A percentile compares a stretch with the other conserved stretches of the same genome.
These are phyloP conservation scores for Otus scops DNA, from an alignment of 2,797 vertebrate species.

Conservation along the genomic window DNA sequence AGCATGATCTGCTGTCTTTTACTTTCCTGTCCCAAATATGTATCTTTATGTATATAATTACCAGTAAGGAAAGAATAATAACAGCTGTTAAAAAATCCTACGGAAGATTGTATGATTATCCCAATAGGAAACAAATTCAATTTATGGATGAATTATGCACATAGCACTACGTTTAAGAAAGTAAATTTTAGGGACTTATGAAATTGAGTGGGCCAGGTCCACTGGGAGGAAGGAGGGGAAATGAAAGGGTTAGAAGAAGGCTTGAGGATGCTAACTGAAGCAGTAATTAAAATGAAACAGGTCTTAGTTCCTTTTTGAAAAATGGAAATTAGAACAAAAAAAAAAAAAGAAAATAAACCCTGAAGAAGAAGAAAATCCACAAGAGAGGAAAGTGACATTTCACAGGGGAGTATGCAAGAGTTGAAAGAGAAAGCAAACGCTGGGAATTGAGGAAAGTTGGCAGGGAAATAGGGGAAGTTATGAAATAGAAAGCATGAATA, in stretches of 20 bases:
- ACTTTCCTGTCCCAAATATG: background rate
- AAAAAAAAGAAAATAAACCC: background rate
- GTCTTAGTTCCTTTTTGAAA: slow-evolving; percentile 14
- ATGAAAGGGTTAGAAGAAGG: slow-evolving; percentile 25
- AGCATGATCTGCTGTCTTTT: background rate
- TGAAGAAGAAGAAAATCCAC: background rate
- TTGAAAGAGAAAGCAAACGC: background rate
- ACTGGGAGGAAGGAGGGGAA: slow-evolving; percentile 31
- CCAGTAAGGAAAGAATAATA: background rate
- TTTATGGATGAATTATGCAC: slow-evolving; percentile 10
- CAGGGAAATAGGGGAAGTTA: background rate
- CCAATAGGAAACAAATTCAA: slow-evolving; percentile 6
- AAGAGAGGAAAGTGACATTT: background rate
- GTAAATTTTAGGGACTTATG: slow-evolving; percentile 39
- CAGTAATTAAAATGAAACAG: slow-evolving; percentile 29
- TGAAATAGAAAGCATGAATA: accelerated
- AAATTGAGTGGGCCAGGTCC: slow-evolving; percentile 20
- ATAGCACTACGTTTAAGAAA: slow-evolving; percentile 16
- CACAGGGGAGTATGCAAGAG: background rate
- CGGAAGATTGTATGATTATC: background rate
- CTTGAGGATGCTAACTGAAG: background rate
- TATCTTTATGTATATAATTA: background rate
- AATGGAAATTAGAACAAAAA: background rate
- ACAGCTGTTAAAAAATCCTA: background rate
- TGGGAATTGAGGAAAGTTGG: background rate